Base-by-base conservation (phyloP, 2,113 vertebrate species). In the Bufo gargarizans region DNA sequence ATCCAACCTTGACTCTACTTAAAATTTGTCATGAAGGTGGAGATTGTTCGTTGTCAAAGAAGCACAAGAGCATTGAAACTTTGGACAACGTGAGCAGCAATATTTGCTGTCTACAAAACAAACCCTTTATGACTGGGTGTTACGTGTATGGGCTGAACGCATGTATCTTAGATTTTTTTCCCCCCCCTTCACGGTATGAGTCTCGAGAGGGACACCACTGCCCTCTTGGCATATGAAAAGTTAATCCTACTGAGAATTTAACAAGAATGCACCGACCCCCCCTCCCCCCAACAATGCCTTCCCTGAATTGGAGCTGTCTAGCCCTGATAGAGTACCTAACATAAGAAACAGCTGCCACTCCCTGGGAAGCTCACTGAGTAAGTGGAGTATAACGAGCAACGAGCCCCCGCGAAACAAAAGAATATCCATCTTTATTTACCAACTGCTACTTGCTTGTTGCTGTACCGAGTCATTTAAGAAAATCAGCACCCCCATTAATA, bases 341-440 rank as follows among this genome's bases (percentile, higher is more conserved):
- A 96, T 95, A 95, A 96, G 90, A 96, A 95, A 97, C 97, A 97
- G 97, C 96, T 98, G 97, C 96, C 94, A 94, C 97, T 96, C 96
- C 95, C 96, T 95, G 88, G 96, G 97, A 97, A 92, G 93, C 95
- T 91, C 91, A 91, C 93, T 90, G 96, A 92, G 95, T 95, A 97
- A 97, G 92, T 94, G 93, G 95, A 96, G 96, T 97, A 96, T 95
- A 97, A 97, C 96, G 96, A 96, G 95, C 91, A 90, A 92, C 93
- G 92, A 94, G 92, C 93, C 91, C 92, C 94, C 95, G 94, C 91
- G 93, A 89, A 95, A 95, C 96, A 95, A 95, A 95, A 92, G 94
- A 95, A 95, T 96, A 98, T 97, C 96, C 95, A 97, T 99, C 97
- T 97, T 95, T 95, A 97, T 95, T 96, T 95, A 93, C 97, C 96